These are phyloP conservation scores for Ctenosaura bakeri DNA, from an alignment of 2,797 vertebrate genomes.

Conservation along the genomic window DNA sequence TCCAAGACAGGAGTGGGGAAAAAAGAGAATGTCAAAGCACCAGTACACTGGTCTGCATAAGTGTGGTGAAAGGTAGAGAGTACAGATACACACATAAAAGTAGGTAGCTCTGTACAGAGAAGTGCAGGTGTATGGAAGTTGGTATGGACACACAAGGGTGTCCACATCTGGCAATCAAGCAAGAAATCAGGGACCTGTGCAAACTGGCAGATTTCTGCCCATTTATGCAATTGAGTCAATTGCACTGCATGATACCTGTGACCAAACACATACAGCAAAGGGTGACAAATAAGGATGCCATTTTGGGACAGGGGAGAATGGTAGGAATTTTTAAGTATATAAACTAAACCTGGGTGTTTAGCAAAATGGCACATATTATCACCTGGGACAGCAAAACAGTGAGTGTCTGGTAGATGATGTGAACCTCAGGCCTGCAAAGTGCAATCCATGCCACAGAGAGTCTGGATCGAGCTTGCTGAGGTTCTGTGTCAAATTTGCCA, in stretches of 20 bases:
- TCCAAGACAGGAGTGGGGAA: conserved; percentile 5
- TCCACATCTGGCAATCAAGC: too few species aligned
- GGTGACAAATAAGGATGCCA: neutral
- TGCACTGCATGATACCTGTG: too few species aligned
- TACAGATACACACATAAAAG: neutral
- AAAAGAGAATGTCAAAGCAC: neutral
- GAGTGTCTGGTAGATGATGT: too few species aligned
- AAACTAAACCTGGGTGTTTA: neutral
- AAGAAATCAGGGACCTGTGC: neutral
- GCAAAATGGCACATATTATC: neutral
- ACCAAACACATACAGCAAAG: neutral
- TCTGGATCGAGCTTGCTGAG: too few species aligned
- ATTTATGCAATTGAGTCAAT: neutral
- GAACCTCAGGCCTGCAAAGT: too few species aligned
- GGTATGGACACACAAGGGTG: too few species aligned
- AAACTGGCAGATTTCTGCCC: neutral
- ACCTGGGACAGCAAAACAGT: too few species aligned
- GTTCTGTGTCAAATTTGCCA: too few species aligned
- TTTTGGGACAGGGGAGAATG: too few species aligned
- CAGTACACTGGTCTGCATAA: neutral
- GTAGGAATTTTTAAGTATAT: neutral
- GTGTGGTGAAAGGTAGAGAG: neutral
- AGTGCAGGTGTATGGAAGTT: too few species aligned
- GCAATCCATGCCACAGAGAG: too few species aligned
- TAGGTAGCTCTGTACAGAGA: neutral